phyloP scores from a whole-genome alignment of 2,888 invertebrate genomes.

The Eilema sororculum region DNA sequence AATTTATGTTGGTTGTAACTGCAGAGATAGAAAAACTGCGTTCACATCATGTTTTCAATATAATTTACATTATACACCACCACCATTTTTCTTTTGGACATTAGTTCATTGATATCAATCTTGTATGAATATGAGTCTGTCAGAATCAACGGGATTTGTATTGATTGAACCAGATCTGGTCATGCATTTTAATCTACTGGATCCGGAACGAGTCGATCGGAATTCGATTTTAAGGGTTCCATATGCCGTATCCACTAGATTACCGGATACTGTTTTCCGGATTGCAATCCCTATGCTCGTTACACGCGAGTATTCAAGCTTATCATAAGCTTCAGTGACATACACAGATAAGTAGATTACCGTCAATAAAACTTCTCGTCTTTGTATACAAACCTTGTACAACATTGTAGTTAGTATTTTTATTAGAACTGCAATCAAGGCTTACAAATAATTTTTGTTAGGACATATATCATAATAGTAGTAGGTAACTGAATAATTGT shows the following conservation, averaged over 20 bases:
- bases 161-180: neutral
- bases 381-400: neutral
- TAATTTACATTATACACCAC: no score
- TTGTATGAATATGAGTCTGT: no score
- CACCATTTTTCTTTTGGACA: no score
- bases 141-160: neutral
- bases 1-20: no score
- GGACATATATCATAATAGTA: no score
- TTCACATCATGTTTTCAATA: no score
- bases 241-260: neutral
- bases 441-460: no score
- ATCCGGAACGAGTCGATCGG: neutral
- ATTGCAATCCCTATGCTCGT: conserved; percentile 1
- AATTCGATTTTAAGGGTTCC: neutral
- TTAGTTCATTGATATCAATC: no score
- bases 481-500: no score
- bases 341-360: neutral
- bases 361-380: neutral
- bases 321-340: neutral
- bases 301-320: conserved; percentile 2
- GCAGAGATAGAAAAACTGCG: no score
- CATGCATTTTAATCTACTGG: neutral
- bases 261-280: neutral
- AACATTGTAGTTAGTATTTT: neutral
- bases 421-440: no score